Conservation (phyloP, 1,140 invertebrate genomes). For the Myzus persicae region DNA sequence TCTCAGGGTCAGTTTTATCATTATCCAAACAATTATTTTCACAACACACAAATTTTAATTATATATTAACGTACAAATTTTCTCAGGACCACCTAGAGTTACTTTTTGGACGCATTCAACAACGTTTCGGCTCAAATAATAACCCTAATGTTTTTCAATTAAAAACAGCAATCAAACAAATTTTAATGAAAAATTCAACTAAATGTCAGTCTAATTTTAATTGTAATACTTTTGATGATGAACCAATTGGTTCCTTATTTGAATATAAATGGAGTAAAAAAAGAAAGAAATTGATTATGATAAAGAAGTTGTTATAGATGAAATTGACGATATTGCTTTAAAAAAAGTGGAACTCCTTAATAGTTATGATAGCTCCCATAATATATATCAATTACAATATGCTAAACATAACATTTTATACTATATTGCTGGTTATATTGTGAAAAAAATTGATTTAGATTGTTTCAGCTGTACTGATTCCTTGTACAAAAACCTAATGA, state of each 20-base stretch:
- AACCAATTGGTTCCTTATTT: neutral
- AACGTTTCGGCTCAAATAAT: neutral
- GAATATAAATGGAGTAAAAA: no score
- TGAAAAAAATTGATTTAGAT: neutral
- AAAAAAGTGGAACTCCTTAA: neutral
- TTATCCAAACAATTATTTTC: neutral
- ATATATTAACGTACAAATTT: no score
- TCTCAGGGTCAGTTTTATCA: neutral
- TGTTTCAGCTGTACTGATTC: neutral
- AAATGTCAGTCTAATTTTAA: neutral
- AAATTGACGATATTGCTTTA: no score
- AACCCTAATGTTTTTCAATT: neutral
- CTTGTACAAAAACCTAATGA: neutral
- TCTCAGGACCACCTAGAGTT: neutral
- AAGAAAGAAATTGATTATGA: no score
- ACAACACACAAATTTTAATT: neutral
- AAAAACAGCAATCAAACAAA: neutral
- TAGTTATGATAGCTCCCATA: neutral
- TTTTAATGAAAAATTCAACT: neutral
- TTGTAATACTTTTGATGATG: neutral
- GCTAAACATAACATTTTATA: neutral
- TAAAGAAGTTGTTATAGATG: no score
- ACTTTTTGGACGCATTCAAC: neutral
- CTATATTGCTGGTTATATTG: neutral
- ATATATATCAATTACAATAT: neutral